A percentile compares a stretch with the other conserved stretches of the same genome.
Conservation (phyloP, 2,888 invertebrate genomes). For the Drosophila helvetica region DNA sequence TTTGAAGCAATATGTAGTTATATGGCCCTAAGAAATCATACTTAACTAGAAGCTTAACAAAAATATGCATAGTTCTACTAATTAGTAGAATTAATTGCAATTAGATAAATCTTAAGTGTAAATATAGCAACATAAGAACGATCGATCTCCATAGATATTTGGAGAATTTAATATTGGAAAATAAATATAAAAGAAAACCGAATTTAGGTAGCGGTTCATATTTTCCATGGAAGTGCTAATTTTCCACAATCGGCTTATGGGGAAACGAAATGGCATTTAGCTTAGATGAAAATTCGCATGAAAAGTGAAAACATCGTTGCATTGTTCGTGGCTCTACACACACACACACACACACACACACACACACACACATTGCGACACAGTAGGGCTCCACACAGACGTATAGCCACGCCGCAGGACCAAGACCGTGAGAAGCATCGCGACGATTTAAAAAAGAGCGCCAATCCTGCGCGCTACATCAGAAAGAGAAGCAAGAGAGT, state of each 20-base stretch:
- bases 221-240: too few relatives aligned
- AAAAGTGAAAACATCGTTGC: slow-evolving; percentile 69
- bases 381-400: slow-evolving; percentile 4
- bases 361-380: background rate
- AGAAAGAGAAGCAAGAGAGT: slow-evolving; percentile 30
- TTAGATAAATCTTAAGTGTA: too few relatives aligned
- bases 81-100: too few relatives aligned
- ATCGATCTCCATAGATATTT: background rate
- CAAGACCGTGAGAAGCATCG: slow-evolving; percentile 12
- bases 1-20: too few relatives aligned
- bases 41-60: too few relatives aligned
- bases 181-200: too few relatives aligned
- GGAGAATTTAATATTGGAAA: too few relatives aligned
- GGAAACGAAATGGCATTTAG: slow-evolving; percentile 11
- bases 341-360: slow-evolving; percentile 5
- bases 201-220: too few relatives aligned
- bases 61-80: too few relatives aligned
- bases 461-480: slow-evolving; percentile 69
- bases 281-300: slow-evolving; percentile 52
- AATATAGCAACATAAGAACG: too few relatives aligned
- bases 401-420: slow-evolving; percentile 20
- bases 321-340: slow-evolving; percentile 50
- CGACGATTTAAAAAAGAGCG: slow-evolving; percentile 65
- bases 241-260: too few relatives aligned
- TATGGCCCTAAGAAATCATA: too few relatives aligned